A percentile compares a stretch with the other conserved stretches of the same genome.
These are phyloP conservation scores for Tipula vernalis DNA, from an alignment of 2,888 invertebrate species.

Conservation along the genomic window DNA sequence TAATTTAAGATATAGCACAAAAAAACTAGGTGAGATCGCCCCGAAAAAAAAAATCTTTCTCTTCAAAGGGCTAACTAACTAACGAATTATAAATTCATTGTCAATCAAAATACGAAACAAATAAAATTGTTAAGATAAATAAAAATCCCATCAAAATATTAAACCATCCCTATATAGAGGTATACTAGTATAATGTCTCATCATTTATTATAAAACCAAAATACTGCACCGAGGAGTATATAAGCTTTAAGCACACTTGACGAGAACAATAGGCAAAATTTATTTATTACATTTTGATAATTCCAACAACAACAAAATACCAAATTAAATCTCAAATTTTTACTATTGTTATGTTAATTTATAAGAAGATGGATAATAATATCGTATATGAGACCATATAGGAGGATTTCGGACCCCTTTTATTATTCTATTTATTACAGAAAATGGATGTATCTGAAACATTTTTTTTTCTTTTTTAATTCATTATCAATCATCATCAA, in stretches of 20 bases:
- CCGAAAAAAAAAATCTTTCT: not conserved
- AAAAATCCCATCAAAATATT: not conserved
- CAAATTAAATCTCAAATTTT: not conserved
- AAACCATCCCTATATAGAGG: not conserved
- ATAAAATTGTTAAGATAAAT: not conserved
- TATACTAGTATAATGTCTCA: not conserved
- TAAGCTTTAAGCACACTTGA: not conserved
- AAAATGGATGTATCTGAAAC: not conserved
- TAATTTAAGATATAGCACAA: not conserved
- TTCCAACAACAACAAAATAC: not conserved
- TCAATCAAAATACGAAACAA: not conserved
- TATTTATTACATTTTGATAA: conserved; percentile 4
- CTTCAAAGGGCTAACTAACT: not conserved
- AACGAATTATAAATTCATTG: not conserved
- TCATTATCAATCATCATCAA: conserved; percentile 4
- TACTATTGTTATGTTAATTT: not conserved
- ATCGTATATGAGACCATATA: not conserved
- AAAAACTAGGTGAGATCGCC: not conserved
- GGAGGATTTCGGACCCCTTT: not conserved
- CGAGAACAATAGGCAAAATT: not conserved
- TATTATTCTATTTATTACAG: no score
- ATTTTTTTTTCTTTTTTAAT: not conserved
- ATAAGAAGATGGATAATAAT: not conserved
- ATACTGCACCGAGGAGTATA: not conserved
- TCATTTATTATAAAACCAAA: not conserved